Conservation (phyloP, 2,113 vertebrate genomes). For the Chaetorhynchus papuensis region DNA sequence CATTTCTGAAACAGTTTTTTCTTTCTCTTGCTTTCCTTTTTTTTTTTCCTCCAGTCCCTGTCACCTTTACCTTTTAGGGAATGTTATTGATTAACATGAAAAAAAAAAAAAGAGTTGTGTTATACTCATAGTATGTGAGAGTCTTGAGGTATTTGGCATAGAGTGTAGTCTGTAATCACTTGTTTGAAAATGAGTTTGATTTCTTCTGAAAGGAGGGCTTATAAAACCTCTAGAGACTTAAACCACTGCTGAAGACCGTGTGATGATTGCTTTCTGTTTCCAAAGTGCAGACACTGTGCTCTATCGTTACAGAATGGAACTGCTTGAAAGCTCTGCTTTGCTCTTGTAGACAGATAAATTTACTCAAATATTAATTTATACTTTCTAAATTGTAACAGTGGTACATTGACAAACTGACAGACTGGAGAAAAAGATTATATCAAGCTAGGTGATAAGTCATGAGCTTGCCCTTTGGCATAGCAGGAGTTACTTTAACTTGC, state of each 20-base stretch:
- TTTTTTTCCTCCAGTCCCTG: not conserved
- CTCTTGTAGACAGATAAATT: not conserved
- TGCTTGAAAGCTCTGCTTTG: not conserved
- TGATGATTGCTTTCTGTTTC: not conserved
- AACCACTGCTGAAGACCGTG: not conserved
- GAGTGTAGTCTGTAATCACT: not conserved
- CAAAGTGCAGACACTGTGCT: not conserved
- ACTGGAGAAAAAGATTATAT: accelerated
- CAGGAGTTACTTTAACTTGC: not conserved
- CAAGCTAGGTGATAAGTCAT: not conserved
- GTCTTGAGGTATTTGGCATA: not conserved
- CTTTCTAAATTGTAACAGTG: not conserved
- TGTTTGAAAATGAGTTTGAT: not conserved
- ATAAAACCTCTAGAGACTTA: not conserved
- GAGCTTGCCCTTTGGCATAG: not conserved
- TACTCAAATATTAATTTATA: not conserved
- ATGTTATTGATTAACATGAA: not conserved
- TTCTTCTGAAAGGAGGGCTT: not conserved
- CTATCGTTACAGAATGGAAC: not conserved
- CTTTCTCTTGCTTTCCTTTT: not conserved
- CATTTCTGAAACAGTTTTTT: not conserved
- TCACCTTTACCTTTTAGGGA: not conserved
- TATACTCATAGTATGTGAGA: not conserved
- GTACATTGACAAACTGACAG: not conserved
- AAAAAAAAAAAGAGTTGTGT: not conserved